Evolutionary conservation across 1,140 invertebrate genomes (phyloP).

Genomic region (Solen grandis): DNA sequence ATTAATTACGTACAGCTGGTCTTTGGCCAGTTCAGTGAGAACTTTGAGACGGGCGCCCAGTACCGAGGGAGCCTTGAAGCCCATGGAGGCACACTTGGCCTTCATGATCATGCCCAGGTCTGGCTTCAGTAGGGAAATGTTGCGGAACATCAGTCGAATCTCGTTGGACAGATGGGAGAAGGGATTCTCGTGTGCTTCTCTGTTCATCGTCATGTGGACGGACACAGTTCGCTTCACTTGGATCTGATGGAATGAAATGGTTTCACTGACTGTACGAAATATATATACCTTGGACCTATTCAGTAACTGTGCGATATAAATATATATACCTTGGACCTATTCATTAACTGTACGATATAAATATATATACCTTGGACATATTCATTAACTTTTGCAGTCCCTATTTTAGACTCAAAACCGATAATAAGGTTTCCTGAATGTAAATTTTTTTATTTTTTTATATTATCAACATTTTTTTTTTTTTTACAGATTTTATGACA

Average conservation of each 20-base stretch:
- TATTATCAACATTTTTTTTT: too few species aligned
- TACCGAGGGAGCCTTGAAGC: constrained; percentile 75
- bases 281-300: too few species aligned
- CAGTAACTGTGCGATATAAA: too few species aligned
- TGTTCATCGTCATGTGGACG: constrained; percentile 76
- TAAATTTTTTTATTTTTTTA: too few species aligned
- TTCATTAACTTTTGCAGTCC: too few species aligned
- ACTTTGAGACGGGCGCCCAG: constrained; percentile 77
- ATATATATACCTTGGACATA: too few species aligned
- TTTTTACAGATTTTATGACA: too few species aligned
- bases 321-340: too few species aligned
- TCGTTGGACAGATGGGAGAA: constrained; percentile 69
- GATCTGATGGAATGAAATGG: constrained; percentile 73
- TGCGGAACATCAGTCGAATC: constrained; percentile 76
- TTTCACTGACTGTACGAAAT: too few species aligned
- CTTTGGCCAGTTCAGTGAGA: constrained; percentile 75
- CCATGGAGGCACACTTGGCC: constrained; percentile 76
- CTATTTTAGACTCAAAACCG: too few species aligned
- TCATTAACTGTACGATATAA: too few species aligned
- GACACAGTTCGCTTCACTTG: constrained; percentile 68
- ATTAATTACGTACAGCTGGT: constrained; percentile 80
- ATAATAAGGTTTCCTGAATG: too few species aligned
- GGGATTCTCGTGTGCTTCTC: constrained; percentile 39
- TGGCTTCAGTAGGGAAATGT: constrained; percentile 76
- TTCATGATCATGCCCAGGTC: constrained; percentile 77